A percentile compares a stretch with the other conserved stretches of the same genome.
These are phyloP conservation scores for Brachyhypopomus gauderio DNA, from an alignment of 2,113 vertebrate species.

Conservation along the genomic window DNA sequence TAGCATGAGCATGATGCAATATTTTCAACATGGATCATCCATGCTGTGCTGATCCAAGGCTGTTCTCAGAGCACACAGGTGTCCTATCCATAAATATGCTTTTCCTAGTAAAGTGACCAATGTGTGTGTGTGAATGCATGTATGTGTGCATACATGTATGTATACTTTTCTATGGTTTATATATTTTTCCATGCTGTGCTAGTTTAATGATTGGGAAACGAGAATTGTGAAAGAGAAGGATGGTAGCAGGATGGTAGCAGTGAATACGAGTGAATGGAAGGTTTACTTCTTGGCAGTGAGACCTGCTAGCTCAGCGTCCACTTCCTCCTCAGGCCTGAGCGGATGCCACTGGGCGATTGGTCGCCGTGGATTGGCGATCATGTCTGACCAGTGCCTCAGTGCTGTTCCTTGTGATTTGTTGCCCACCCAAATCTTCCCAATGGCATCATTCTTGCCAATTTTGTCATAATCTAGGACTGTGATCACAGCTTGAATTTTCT, in stretches of 20 bases:
- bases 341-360: constrained; percentile 99
- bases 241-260: constrained; percentile 32
- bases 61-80: no score
- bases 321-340: constrained; percentile 95
- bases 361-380: constrained; percentile 95
- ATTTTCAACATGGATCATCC: no score
- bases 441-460: constrained; percentile 97
- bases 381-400: constrained; percentile 97
- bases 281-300: constrained; percentile 92
- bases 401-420: constrained; percentile 88
- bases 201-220: constrained; percentile 47
- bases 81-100: no score
- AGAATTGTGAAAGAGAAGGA: constrained; percentile 50
- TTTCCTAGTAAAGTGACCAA: no score
- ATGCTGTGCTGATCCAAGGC: no score
- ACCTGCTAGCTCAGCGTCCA: constrained; percentile 82
- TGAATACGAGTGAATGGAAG: constrained; percentile 41
- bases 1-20: no score
- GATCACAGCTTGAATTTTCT: constrained; percentile 98
- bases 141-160: no score
- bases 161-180: neutral
- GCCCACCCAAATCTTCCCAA: constrained; percentile 94
- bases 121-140: no score
- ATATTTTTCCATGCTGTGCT: neutral
- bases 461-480: constrained; percentile 99